Percentiles rank a stretch among this genome's conserved stretches.
Conservation (phyloP, 2,113 vertebrate species). For the Notothenia coriiceps region DNA sequence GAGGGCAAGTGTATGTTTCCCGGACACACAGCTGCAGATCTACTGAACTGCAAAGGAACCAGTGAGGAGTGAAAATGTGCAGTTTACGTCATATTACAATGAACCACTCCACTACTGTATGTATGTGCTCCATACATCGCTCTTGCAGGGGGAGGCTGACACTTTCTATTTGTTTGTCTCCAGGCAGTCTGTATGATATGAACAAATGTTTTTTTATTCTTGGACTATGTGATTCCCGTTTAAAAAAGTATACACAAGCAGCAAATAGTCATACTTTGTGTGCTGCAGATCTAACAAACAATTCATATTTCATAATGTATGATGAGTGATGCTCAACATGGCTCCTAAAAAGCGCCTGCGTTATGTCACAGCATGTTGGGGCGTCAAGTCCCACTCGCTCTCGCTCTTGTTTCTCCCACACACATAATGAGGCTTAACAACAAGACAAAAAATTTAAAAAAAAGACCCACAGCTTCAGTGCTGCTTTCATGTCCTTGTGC, state of each 20-base stretch:
- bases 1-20: slow-evolving; percentile 54
- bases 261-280: not conserved
- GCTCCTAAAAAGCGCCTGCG: slow-evolving; percentile 46
- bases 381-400: slow-evolving; percentile 48
- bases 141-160: not conserved
- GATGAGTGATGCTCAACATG: slow-evolving; percentile 48
- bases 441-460: not conserved
- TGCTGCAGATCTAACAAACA: slow-evolving; percentile 67
- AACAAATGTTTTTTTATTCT: not conserved
- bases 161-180: slow-evolving; percentile 22
- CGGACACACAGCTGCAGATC: slow-evolving; percentile 70
- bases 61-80: slow-evolving; percentile 69
- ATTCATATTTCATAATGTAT: slow-evolving; percentile 80
- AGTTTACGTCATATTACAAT: slow-evolving; percentile 46
- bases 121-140: slow-evolving; percentile 10
- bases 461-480: slow-evolving; percentile 39
- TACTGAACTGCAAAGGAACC: slow-evolving; percentile 56
- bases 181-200: slow-evolving; percentile 2
- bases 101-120: slow-evolving; percentile 24
- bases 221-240: not conserved
- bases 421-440: slow-evolving; percentile 53
- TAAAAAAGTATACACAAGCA: not conserved
- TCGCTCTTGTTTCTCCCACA: slow-evolving; percentile 42
- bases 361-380: slow-evolving; percentile 58
- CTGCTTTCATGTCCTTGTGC: slow-evolving; percentile 47